Evolutionary conservation across 1,140 invertebrate species (phyloP).

Genomic region (Metaphire vulgaris): DNA sequence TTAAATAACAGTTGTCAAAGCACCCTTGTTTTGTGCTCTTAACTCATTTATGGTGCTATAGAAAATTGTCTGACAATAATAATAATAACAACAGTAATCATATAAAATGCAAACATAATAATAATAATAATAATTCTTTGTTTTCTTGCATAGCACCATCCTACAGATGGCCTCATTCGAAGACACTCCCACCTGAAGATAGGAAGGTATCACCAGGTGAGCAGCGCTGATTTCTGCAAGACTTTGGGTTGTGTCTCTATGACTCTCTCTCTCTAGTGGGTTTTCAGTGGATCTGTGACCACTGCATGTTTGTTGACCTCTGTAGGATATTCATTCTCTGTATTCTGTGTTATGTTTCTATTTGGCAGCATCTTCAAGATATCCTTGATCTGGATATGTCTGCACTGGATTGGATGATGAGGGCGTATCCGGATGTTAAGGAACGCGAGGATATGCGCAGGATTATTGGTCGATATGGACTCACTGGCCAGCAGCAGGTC

Average conservation of each 20-base stretch:
- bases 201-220: conserved; percentile 88
- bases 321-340: too few relatives aligned
- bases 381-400: conserved; percentile 87
- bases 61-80: too few relatives aligned
- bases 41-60: too few relatives aligned
- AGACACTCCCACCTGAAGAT: conserved; percentile 96
- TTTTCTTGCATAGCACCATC: conserved; percentile 78
- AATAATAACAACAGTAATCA: too few relatives aligned
- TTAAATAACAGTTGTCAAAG: too few relatives aligned
- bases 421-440: conserved; percentile 90
- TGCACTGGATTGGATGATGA: conserved; percentile 98
- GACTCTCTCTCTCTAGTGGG: not conserved
- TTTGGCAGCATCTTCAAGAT: conserved; percentile 78
- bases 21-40: too few relatives aligned
- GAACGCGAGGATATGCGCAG: conserved; percentile 98
- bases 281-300: too few relatives aligned
- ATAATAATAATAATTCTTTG: too few relatives aligned
- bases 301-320: too few relatives aligned
- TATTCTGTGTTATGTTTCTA: not conserved
- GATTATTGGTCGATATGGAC: conserved; percentile 94
- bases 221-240: conserved; percentile 6
- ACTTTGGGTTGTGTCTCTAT: not conserved
- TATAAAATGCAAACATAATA: too few relatives aligned
- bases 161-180: conserved; percentile 91
- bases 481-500: conserved; percentile 92